These are phyloP conservation scores for Heliocidaris tuberculata DNA, from an alignment of 35 echinoderm and acorn worm genomes.

Conservation along the genomic window DNA sequence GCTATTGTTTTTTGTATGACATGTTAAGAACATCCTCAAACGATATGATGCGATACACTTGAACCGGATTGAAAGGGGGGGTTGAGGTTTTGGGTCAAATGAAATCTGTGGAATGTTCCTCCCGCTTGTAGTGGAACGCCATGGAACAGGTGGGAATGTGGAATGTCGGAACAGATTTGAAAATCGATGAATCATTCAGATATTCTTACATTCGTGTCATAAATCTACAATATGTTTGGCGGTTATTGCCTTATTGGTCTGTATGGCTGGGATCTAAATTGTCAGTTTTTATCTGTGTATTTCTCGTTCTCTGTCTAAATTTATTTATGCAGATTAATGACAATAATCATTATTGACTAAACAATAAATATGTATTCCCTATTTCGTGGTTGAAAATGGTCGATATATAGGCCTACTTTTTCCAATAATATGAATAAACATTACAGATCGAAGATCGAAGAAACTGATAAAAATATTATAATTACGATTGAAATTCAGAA, in stretches of 20 bases:
- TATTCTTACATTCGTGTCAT: slow-evolving; percentile 17
- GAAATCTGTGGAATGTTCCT: not conserved
- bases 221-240: not conserved
- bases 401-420: no score
- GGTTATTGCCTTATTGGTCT: not conserved
- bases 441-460: not conserved
- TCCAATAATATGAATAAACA: no score
- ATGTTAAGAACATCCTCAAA: not conserved
- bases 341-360: not conserved
- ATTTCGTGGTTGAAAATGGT: not conserved
- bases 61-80: not conserved
- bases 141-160: not conserved
- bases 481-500: not conserved
- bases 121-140: not conserved
- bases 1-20: no score
- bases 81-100: not conserved
- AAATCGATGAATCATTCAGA: not conserved
- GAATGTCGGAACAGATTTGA: not conserved
- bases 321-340: not conserved
- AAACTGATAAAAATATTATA: not conserved
- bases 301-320: not conserved
- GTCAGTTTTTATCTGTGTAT: not conserved
- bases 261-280: not conserved
- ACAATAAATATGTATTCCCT: not conserved
- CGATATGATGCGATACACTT: not conserved